phyloP scores from a whole-genome alignment of 2,888 invertebrate species.

The Spilosoma lubricipeda region DNA sequence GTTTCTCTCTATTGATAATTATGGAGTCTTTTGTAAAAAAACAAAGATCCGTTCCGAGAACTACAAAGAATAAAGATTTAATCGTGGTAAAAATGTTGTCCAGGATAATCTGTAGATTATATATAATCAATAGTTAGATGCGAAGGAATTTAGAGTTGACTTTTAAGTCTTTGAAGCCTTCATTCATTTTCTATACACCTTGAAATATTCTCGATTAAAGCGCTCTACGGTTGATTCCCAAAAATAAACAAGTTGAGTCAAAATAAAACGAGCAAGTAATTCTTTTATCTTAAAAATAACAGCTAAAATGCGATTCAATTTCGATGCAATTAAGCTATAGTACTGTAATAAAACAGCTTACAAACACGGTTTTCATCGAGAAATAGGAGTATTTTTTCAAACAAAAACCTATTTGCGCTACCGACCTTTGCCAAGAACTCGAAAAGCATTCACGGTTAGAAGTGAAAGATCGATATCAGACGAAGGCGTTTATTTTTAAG shows the following conservation, averaged over 20 bases:
- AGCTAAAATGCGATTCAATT: neutral
- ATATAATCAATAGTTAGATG: neutral
- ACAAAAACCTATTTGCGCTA: slow-evolving; percentile 13
- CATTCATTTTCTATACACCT: neutral
- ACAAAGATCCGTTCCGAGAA: neutral
- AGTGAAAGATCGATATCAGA: slow-evolving; percentile 7
- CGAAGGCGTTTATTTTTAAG: slow-evolving; percentile 8
- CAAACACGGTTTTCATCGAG: slow-evolving; percentile 7
- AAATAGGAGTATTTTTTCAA: slow-evolving; percentile 3
- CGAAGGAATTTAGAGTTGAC: neutral
- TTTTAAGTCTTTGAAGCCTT: neutral
- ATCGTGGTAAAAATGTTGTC: neutral
- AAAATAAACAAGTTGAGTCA: neutral
- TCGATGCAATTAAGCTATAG: neutral
- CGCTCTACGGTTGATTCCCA: neutral
- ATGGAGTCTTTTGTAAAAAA: neutral
- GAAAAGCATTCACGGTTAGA: slow-evolving; percentile 15
- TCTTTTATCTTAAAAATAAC: neutral
- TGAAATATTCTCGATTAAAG: neutral
- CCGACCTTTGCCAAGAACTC: slow-evolving; percentile 16
- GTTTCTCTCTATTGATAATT: neutral
- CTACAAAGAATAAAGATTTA: neutral
- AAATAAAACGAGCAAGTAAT: neutral
- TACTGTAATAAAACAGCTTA: neutral
- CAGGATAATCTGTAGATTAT: neutral